Base-by-base conservation (phyloP, 2,797 vertebrate genomes). In the Gambelia wislizenii region DNA sequence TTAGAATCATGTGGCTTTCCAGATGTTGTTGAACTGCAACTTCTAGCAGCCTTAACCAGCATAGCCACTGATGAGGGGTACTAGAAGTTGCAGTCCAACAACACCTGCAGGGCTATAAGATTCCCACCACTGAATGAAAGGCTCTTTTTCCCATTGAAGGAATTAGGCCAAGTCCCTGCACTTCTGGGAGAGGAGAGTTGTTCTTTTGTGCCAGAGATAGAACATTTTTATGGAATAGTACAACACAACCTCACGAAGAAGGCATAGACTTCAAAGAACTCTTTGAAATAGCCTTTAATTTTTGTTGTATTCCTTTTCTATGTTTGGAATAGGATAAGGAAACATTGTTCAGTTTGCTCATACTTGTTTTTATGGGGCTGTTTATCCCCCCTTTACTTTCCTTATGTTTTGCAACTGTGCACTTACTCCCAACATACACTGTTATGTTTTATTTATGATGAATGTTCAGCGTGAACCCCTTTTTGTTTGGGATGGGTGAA, bases 391-490 rank as follows among this genome's bases (percentile, higher is more conserved):
- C 6, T 39, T 86, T 75, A 39, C 39, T 20, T 39, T 83, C 84
- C 70, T 16, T 86, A 18, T 74, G 20, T 47, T 90, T 75, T 25
- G 36, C 42, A 83, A 25, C 49, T 61, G 14, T 69, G 25, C 59
- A 33, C 7, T 27, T 12, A 14, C 44, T 54, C 18, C 52, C 47
- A 49, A 10, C 42, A 64, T 49, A 0, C 87, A 54, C 67, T 2
- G 10, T 78, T 90, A 36, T 44, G 42, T 64, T 86, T 84, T 52
- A 30, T 91, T 90, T 93, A 44, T 84, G 47, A 70, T 82, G 54
- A 33, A 36, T 67, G 18, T 87, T 83, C 70, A 56, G 30, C 67
- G 0, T 82, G 61, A 90, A 70, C 1, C 30, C 59, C 4, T 0
- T 69, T 0, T 77, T 91, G 86, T 33, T 77, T 90, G 52, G 36